phyloP scores from a whole-genome alignment of 37 sponge, comb jelly and placozoan species.

The Ianthella basta region DNA sequence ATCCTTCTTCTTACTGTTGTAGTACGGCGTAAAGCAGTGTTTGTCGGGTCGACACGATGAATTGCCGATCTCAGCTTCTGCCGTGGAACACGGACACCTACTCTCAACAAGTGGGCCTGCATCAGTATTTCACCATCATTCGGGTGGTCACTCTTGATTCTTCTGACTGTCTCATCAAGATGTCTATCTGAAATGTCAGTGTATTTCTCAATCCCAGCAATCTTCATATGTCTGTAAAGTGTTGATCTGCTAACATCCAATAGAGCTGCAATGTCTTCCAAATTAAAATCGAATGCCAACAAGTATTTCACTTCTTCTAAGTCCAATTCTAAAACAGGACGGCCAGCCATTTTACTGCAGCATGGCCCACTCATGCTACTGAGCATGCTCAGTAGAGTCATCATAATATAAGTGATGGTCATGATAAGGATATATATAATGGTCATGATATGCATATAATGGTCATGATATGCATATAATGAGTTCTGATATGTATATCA shows the following conservation, averaged over 20 bases:
- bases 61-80: conserved; percentile 30
- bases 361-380: background rate
- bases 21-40: conserved; percentile 18
- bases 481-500: too few relatives aligned
- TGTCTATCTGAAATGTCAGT: conserved; percentile 20
- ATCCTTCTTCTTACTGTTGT: conserved; percentile 41
- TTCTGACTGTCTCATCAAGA: conserved; percentile 1
- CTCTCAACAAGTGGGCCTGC: conserved; percentile 29
- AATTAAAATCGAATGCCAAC: conserved; percentile 11
- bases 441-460: too few relatives aligned
- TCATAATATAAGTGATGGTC: too few relatives aligned
- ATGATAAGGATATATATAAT: too few relatives aligned
- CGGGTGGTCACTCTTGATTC: conserved; percentile 19
- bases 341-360: conserved; percentile 15
- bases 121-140: conserved; percentile 25
- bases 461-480: too few relatives aligned
- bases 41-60: conserved; percentile 45
- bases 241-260: conserved; percentile 26
- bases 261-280: conserved; percentile 9
- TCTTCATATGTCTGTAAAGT: conserved; percentile 8
- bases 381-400: conserved; percentile 31
- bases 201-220: conserved; percentile 22
- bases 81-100: conserved; percentile 29
- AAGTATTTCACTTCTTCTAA: conserved; percentile 21
- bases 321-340: background rate